These are phyloP conservation scores for Epiblema foenella DNA, from an alignment of 2,888 invertebrate species.

Conservation along the genomic window DNA sequence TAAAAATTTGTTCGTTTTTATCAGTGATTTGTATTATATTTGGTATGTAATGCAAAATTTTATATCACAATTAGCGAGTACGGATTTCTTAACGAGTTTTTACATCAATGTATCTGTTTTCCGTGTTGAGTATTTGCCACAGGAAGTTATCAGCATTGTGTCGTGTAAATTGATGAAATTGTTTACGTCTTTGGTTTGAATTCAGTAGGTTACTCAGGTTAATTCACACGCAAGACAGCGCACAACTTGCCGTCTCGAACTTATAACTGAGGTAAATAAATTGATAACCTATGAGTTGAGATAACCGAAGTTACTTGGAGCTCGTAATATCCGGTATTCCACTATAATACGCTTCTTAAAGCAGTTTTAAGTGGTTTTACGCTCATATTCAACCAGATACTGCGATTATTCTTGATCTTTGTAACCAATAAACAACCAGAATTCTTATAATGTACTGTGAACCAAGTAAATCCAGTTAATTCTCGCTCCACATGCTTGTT, in stretches of 20 bases:
- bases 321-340: slow-evolving; percentile 31
- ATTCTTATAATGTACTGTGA: slow-evolving; percentile 45
- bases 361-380: slow-evolving; percentile 49
- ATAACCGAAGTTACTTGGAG: slow-evolving; percentile 32
- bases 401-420: slow-evolving; percentile 56
- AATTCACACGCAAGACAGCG: slow-evolving; percentile 23
- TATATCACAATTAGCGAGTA: background rate
- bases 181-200: slow-evolving; percentile 12
- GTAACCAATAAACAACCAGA: slow-evolving; percentile 51
- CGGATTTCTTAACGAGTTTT: background rate
- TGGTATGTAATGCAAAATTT: slow-evolving; percentile 7
- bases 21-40: slow-evolving; percentile 7
- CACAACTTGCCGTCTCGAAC: slow-evolving; percentile 16
- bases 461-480: slow-evolving; percentile 51
- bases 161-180: slow-evolving; percentile 36
- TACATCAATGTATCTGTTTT: slow-evolving; percentile 10
- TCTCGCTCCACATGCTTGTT: slow-evolving; percentile 25
- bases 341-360: slow-evolving; percentile 31
- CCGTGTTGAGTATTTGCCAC: slow-evolving; percentile 18
- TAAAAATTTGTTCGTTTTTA: slow-evolving; percentile 8
- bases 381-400: slow-evolving; percentile 46
- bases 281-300: slow-evolving; percentile 39
- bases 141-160: slow-evolving; percentile 29
- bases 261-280: slow-evolving; percentile 37
- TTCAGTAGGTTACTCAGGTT: slow-evolving; percentile 8